These are phyloP conservation scores for Stenolophus ochropezus DNA, from an alignment of 2,888 invertebrate species.

Conservation along the genomic window DNA sequence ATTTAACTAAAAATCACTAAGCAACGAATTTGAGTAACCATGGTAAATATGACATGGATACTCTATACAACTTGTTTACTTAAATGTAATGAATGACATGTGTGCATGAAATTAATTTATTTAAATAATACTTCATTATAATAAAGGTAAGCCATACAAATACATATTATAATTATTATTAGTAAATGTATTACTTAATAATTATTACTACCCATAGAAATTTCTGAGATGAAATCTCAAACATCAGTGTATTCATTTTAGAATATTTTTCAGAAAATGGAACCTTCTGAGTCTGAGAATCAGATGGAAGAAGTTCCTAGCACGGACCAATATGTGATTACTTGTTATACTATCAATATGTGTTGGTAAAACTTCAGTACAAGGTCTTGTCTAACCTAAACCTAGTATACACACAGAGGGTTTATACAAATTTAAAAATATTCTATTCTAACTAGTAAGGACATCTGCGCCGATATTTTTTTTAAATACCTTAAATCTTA, in stretches of 20 bases:
- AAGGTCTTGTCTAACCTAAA: too few relatives aligned
- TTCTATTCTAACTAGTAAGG: too few relatives aligned
- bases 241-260: too few relatives aligned
- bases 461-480: too few relatives aligned
- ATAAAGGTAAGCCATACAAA: slow-evolving; percentile 1
- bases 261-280: background rate
- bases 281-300: background rate
- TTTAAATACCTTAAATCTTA: too few relatives aligned
- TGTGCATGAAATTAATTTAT: background rate
- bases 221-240: too few relatives aligned
- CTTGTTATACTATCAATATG: too few relatives aligned
- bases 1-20: background rate
- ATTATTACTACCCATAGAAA: background rate
- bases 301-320: too few relatives aligned
- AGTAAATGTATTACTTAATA: background rate
- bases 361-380: too few relatives aligned
- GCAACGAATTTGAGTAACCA: slow-evolving; percentile 3
- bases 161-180: background rate
- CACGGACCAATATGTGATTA: too few relatives aligned
- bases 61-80: slow-evolving; percentile 27
- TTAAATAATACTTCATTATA: slow-evolving; percentile 1
- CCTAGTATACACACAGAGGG: too few relatives aligned
- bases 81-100: background rate
- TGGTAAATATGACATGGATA: slow-evolving; percentile 7
- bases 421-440: too few relatives aligned